These are phyloP conservation scores for Micoletzkya japonica DNA, from an alignment of 2,888 invertebrate species.

Conservation along the genomic window DNA sequence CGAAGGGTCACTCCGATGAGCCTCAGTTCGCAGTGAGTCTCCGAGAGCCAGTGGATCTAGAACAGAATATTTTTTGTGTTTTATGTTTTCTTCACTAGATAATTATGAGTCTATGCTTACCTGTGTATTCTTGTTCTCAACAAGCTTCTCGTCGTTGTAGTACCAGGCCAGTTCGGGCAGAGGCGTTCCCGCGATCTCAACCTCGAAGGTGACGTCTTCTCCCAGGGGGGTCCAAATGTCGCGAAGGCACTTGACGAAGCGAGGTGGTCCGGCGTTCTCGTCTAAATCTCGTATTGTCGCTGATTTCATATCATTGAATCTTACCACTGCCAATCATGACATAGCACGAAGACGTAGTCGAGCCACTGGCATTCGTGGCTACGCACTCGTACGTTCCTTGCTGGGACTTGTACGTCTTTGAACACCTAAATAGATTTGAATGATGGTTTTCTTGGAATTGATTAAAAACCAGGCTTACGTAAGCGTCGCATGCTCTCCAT, in stretches of 20 bases:
- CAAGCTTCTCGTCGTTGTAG: constrained; percentile 50
- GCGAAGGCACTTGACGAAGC: constrained; percentile 56
- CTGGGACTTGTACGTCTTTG: constrained; percentile 9
- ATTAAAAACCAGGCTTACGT: not conserved
- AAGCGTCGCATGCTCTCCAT: constrained; percentile 12
- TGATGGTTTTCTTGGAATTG: not conserved
- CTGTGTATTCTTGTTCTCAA: constrained; percentile 45
- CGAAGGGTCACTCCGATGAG: constrained; percentile 42
- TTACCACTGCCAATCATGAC: constrained; percentile 46
- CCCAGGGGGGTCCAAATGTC: constrained; percentile 55
- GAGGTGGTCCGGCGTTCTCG: constrained; percentile 53
- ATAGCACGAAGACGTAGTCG: constrained; percentile 48
- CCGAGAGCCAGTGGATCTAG: constrained; percentile 42
- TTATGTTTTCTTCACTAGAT: not conserved
- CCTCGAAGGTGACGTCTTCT: constrained; percentile 46
- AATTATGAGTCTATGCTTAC: constrained; percentile 13
- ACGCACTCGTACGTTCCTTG: constrained; percentile 37
- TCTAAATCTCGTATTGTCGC: constrained; percentile 34
- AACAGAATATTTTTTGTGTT: not conserved
- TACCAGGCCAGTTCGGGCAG: constrained; percentile 57
- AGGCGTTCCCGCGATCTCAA: constrained; percentile 56
- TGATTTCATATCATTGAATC: not conserved
- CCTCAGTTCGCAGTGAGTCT: constrained; percentile 44
- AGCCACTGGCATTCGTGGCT: constrained; percentile 53
- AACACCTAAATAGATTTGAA: constrained; percentile 9